Conservation (phyloP, 2,113 vertebrate species). For the Phaethornis superciliosus region DNA sequence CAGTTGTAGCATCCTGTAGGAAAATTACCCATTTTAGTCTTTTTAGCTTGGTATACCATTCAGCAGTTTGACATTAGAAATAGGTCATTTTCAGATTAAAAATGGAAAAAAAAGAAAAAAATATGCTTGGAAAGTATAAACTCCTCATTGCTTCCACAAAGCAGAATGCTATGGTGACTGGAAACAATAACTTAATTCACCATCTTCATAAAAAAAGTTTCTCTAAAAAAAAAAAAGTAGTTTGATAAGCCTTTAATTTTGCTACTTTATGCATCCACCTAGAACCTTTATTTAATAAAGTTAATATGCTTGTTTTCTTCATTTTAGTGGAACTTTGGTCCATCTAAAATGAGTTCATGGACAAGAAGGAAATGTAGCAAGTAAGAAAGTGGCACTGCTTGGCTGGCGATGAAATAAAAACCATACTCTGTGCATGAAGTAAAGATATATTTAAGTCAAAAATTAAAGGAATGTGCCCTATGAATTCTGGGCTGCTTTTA, state of each 20-base stretch:
- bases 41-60: not conserved
- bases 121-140: not conserved
- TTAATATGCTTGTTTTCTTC: not conserved
- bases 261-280: not conserved
- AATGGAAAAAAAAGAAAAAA: not conserved
- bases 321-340: not conserved
- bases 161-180: not conserved
- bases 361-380: not conserved
- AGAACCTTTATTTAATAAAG: not conserved
- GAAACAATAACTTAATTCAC: not conserved
- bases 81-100: not conserved
- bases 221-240: not conserved
- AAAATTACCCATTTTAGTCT: not conserved
- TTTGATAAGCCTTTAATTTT: not conserved
- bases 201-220: not conserved
- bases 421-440: not conserved
- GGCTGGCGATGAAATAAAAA: not conserved
- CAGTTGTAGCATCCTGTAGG: not conserved
- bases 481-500: not conserved
- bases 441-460: not conserved
- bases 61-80: not conserved
- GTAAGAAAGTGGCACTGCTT: not conserved
- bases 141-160: not conserved
- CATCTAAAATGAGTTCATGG: not conserved
- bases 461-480: not conserved